phyloP scores from a whole-genome alignment of 2,797 vertebrate genomes.

The Ctenosaura bakeri region DNA sequence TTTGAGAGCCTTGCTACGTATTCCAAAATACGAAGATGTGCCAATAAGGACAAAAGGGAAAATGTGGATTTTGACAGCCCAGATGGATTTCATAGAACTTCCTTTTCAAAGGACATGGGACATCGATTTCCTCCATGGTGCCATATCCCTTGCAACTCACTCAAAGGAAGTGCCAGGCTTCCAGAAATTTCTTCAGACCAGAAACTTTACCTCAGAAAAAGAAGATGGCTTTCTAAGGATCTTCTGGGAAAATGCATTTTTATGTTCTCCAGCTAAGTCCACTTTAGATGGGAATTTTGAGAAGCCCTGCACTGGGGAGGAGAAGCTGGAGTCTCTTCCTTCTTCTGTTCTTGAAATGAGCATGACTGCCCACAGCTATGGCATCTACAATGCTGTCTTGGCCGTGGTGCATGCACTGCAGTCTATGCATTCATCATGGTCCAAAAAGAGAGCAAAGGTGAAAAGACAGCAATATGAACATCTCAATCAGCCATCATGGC shows the following conservation, averaged over 20 bases:
- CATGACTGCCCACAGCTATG: constrained; percentile 12
- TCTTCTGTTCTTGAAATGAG: constrained; percentile 6
- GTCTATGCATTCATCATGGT: neutral
- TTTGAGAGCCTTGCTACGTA: neutral
- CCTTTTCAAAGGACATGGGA: neutral
- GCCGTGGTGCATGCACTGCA: neutral
- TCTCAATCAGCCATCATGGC: neutral
- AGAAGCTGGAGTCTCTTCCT: constrained; percentile 1
- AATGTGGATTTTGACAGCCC: neutral
- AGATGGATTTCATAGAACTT: neutral
- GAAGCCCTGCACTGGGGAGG: neutral
- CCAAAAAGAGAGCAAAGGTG: neutral
- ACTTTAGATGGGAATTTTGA: neutral
- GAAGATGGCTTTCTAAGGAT: neutral
- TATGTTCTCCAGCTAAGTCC: rapidly evolving
- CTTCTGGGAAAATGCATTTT: constrained; percentile 16
- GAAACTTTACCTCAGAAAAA: neutral
- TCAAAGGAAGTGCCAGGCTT: constrained; percentile 2
- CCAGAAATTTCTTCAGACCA: neutral
- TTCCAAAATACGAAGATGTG: neutral
- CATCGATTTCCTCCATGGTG: neutral
- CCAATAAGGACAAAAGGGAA: neutral
- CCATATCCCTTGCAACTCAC: constrained; percentile 4
- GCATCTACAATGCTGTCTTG: neutral
- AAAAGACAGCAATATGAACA: neutral